These are phyloP conservation scores for Acrocera orbiculus DNA, from an alignment of 2,888 invertebrate genomes.

Conservation along the genomic window DNA sequence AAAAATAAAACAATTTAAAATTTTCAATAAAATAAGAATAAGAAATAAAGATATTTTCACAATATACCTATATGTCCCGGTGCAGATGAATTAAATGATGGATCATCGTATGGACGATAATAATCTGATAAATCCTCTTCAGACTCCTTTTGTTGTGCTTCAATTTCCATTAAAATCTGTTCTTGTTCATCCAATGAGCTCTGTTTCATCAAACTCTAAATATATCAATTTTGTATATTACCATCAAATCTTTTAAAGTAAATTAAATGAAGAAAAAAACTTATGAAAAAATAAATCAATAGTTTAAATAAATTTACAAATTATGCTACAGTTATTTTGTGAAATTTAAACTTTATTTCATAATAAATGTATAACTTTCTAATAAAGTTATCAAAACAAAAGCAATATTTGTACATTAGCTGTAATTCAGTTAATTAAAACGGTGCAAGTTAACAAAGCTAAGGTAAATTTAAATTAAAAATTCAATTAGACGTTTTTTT, in stretches of 20 bases:
- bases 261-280: not conserved
- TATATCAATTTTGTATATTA: not conserved
- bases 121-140: conserved; percentile 35
- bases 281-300: too few relatives aligned
- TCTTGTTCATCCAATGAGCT: conserved; percentile 71
- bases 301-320: too few relatives aligned
- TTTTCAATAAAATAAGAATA: not conserved
- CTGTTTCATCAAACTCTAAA: conserved; percentile 71
- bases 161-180: conserved; percentile 54
- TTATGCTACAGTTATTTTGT: too few relatives aligned
- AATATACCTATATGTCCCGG: conserved; percentile 9
- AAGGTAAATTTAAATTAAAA: too few relatives aligned
- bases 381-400: too few relatives aligned
- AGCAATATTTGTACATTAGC: too few relatives aligned
- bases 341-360: too few relatives aligned
- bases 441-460: too few relatives aligned
- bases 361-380: too few relatives aligned
- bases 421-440: too few relatives aligned
- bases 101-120: conserved; percentile 30
- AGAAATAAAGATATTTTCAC: not conserved
- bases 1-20: not conserved
- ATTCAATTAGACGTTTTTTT: too few relatives aligned
- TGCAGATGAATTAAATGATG: conserved; percentile 18
- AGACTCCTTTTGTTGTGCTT: conserved; percentile 41
- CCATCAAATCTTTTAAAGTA: not conserved